A percentile compares a stretch with the other conserved stretches of the same genome.
Evolutionary conservation across 2,888 invertebrate species (phyloP).

Genomic region (Strigamia maritima): DNA sequence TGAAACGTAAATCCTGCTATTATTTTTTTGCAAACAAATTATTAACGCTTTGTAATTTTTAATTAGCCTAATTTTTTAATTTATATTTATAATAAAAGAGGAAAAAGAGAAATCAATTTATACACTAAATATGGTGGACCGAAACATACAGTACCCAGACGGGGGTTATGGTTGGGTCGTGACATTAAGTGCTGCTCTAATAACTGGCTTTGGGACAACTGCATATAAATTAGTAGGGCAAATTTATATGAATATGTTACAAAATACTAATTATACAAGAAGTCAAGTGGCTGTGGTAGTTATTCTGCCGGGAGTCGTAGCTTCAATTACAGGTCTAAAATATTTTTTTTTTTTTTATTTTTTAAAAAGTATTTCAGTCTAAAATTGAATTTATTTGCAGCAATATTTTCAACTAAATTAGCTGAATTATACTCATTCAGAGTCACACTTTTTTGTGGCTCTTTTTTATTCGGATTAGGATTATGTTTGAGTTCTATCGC

Average conservation of each 20-base stretch:
- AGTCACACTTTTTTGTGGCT: not conserved
- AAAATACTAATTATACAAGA: not conserved
- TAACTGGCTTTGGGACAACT: not conserved
- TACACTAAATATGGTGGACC: not conserved
- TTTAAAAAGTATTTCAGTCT: too few species aligned
- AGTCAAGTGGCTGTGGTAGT: not conserved
- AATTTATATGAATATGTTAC: not conserved
- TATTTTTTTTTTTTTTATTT: too few species aligned
- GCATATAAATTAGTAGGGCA: not conserved
- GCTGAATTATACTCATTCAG: not conserved
- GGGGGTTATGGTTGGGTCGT: not conserved
- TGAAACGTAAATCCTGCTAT: too few species aligned
- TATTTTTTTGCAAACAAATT: too few species aligned
- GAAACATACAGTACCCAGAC: not conserved
- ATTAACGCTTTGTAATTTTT: too few species aligned
- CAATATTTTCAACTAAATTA: not conserved
- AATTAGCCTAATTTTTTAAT: too few species aligned
- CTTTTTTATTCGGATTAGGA: not conserved
- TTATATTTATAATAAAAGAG: too few species aligned
- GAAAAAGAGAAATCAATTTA: too few species aligned
- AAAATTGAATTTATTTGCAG: not conserved
- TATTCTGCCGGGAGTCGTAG: not conserved
- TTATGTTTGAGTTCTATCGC: not conserved
- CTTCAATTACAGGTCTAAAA: not conserved
- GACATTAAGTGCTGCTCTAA: not conserved